phyloP scores from a whole-genome alignment of 2,888 invertebrate species.

The Netelia melanura region DNA sequence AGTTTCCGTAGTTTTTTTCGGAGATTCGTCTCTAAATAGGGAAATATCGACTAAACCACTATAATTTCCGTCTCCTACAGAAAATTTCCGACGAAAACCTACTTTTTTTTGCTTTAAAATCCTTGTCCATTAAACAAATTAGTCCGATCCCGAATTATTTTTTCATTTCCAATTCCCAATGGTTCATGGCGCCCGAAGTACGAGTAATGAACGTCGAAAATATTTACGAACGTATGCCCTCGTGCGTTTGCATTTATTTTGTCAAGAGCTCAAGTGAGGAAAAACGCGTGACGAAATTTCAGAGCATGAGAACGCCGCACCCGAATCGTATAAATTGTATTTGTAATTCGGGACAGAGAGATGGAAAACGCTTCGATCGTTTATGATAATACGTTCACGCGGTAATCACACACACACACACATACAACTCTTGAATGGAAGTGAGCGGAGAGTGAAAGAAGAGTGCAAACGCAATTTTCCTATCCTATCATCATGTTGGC shows the following conservation, averaged over 20 bases:
- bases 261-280: constrained; percentile 49
- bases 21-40: too few relatives aligned
- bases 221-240: constrained; percentile 53
- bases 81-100: too few relatives aligned
- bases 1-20: too few relatives aligned
- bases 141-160: constrained; percentile 14
- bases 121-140: too few relatives aligned
- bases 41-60: too few relatives aligned
- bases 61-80: too few relatives aligned
- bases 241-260: constrained; percentile 73
- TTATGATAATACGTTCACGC: constrained; percentile 67
- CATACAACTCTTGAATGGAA: not conserved
- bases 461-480: constrained; percentile 65
- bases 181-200: not conserved
- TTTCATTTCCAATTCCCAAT: not conserved
- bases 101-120: too few relatives aligned
- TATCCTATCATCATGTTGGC: constrained; percentile 67
- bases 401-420: constrained; percentile 4
- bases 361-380: constrained; percentile 8
- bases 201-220: constrained; percentile 65
- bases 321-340: constrained; percentile 66
- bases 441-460: constrained; percentile 9
- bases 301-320: not conserved
- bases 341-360: constrained; percentile 56
- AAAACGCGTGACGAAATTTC: constrained; percentile 1